Conservation (phyloP, 1,140 invertebrate species). For the Bombus breviceps region DNA sequence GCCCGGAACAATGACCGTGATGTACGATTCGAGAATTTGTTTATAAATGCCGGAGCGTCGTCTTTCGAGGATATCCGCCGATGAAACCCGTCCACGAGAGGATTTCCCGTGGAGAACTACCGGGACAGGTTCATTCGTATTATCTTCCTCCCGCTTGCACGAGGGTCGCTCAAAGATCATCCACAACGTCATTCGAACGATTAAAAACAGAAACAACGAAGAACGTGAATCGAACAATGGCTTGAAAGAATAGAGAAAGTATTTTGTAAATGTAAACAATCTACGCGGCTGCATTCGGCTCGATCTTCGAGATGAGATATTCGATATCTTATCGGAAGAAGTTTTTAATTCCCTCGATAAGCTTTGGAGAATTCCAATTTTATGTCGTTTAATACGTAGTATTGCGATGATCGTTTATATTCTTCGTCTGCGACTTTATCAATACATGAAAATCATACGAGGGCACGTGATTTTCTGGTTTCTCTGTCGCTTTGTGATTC, state of each 20-base stretch:
- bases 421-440: too few species aligned
- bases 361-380: not conserved
- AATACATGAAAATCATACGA: too few species aligned
- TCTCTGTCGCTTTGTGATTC: too few species aligned
- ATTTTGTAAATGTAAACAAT: not conserved
- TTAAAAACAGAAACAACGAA: not conserved
- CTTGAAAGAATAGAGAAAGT: not conserved
- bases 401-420: not conserved
- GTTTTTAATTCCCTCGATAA: not conserved
- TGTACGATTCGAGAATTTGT: conserved; percentile 76
- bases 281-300: too few species aligned
- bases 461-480: too few species aligned
- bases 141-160: conserved; percentile 9
- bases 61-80: conserved; percentile 56
- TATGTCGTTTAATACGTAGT: not conserved
- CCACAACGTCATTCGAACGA: not conserved
- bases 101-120: conserved; percentile 31
- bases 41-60: conserved; percentile 69
- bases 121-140: conserved; percentile 43
- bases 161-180: conserved; percentile 51
- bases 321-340: conserved; percentile 1
- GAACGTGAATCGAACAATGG: too few species aligned
- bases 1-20: conserved; percentile 70
- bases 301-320: not conserved
- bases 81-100: conserved; percentile 51